Evolutionary conservation across 2,113 vertebrate species (phyloP).

Genomic region (Sinocyclocheilus anophthalmus): DNA sequence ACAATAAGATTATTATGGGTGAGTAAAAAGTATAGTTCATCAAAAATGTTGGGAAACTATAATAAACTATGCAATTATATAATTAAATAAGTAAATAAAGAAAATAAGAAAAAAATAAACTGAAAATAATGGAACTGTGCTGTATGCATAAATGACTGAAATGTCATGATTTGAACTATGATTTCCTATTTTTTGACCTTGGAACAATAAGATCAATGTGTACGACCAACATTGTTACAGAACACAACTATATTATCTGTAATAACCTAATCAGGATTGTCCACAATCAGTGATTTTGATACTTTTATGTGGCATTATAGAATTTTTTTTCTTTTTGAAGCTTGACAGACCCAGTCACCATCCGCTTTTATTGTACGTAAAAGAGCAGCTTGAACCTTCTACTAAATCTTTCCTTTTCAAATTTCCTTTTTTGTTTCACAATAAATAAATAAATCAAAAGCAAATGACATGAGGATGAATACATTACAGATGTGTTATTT

Average conservation of each 20-base stretch:
- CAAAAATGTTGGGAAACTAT: background rate
- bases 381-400: background rate
- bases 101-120: background rate
- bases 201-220: constrained; percentile 48
- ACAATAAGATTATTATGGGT: too few species aligned
- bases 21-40: background rate
- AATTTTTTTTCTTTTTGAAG: background rate
- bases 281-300: constrained; percentile 68
- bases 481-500: background rate
- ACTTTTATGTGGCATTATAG: too few species aligned
- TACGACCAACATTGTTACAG: constrained; percentile 75
- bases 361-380: background rate
- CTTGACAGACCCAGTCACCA: background rate
- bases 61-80: background rate
- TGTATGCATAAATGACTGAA: constrained; percentile 70
- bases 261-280: constrained; percentile 78
- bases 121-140: constrained; percentile 39
- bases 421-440: background rate
- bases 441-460: too few species aligned
- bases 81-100: background rate
- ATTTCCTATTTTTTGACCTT: constrained; percentile 77
- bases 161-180: constrained; percentile 77
- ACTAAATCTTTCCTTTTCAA: background rate
- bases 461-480: background rate
- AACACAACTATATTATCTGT: constrained; percentile 78